Conservation (phyloP, 1,140 invertebrate genomes). For the Orchestia grillus region DNA sequence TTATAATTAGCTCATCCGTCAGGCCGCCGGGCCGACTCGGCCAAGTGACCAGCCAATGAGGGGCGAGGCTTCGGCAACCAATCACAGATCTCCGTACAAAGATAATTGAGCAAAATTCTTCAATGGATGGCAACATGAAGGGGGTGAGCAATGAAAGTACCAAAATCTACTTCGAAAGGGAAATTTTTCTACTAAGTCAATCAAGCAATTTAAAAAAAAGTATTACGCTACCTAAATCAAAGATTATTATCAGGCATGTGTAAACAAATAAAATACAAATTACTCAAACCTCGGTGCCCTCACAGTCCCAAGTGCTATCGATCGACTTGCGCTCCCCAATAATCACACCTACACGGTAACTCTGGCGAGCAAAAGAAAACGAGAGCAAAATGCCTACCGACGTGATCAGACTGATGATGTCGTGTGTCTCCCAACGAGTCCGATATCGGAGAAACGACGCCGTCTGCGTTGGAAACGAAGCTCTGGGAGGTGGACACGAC, state of each 20-base stretch:
- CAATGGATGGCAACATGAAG: neutral
- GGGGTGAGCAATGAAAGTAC: neutral
- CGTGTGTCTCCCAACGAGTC: neutral
- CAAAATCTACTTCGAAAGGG: neutral
- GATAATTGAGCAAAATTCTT: neutral
- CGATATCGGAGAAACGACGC: slow-evolving; percentile 12
- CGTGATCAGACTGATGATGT: neutral
- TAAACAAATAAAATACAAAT: neutral
- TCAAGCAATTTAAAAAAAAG: neutral
- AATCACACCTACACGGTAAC: neutral
- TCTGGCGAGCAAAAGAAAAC: neutral
- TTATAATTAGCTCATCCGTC: slow-evolving; percentile 45
- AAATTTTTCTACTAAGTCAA: neutral
- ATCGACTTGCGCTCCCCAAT: neutral
- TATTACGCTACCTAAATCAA: neutral
- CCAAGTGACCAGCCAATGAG: neutral
- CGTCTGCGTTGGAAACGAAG: neutral
- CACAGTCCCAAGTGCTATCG: neutral
- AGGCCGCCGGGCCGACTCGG: neutral
- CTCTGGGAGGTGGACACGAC: neutral
- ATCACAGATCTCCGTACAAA: neutral
- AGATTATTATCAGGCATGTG: neutral
- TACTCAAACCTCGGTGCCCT: neutral
- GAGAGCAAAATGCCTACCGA: neutral
- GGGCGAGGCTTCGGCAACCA: neutral